phyloP scores from a whole-genome alignment of 2,888 invertebrate species.

The Erebia epiphron region DNA sequence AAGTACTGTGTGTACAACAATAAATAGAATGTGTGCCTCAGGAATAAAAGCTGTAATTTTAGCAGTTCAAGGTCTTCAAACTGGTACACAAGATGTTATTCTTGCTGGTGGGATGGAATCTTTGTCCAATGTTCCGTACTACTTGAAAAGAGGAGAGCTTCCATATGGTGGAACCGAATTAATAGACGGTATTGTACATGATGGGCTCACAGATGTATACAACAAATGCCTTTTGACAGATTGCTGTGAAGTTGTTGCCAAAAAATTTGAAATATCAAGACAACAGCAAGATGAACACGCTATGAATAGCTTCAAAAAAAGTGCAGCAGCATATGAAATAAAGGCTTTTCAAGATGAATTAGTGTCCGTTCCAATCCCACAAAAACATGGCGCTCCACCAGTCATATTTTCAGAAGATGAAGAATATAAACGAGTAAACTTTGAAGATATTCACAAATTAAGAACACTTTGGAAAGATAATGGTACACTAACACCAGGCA shows the following conservation, averaged over 20 bases:
- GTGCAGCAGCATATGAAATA: conserved; percentile 90
- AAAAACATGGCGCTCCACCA: conserved; percentile 91
- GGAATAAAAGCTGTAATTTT: conserved; percentile 99
- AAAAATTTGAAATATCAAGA: conserved; percentile 92
- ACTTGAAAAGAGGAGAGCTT: conserved; percentile 93
- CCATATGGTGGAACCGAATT: conserved; percentile 95
- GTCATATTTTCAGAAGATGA: conserved; percentile 93
- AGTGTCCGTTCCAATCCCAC: conserved; percentile 91
- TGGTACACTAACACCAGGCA: conserved; percentile 98
- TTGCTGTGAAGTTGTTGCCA: conserved; percentile 98
- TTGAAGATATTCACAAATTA: conserved; percentile 94
- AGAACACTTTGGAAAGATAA: conserved; percentile 96
- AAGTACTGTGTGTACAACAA: conserved; percentile 94
- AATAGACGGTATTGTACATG: conserved; percentile 96
- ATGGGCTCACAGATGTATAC: conserved; percentile 98
- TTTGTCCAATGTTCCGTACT: conserved; percentile 99
- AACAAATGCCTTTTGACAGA: conserved; percentile 98
- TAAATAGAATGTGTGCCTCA: conserved; percentile 99
- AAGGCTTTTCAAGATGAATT: conserved; percentile 93
- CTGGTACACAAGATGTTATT: conserved; percentile 94
- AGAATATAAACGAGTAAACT: conserved; percentile 96
- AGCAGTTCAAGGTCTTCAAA: conserved; percentile 95
- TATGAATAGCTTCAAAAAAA: conserved; percentile 94
- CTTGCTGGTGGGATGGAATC: conserved; percentile 99
- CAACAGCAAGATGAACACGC: conserved; percentile 97